These are phyloP conservation scores for Oreochromis tanganicae DNA, from an alignment of 2,113 vertebrate species.

Conservation along the genomic window DNA sequence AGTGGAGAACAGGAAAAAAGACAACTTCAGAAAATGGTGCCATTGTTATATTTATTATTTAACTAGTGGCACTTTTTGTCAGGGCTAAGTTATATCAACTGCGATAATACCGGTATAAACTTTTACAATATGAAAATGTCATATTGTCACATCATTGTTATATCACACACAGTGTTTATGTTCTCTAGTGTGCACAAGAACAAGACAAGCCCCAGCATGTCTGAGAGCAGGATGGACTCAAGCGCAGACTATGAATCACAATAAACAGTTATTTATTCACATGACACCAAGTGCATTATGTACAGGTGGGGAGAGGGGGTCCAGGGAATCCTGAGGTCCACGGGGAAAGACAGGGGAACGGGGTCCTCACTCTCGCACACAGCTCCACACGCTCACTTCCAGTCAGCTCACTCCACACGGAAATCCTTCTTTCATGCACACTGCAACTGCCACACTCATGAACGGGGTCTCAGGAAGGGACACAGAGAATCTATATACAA, in stretches of 20 bases:
- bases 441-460: not conserved
- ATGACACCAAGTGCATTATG: not conserved
- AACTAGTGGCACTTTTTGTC: not conserved
- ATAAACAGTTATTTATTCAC: not conserved
- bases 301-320: not conserved
- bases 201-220: not conserved
- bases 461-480: not conserved
- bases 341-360: accelerated
- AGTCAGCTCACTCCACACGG: not conserved
- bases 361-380: not conserved
- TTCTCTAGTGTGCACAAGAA: not conserved
- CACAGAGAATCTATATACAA: not conserved
- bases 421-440: not conserved
- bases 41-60: not conserved
- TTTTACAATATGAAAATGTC: not conserved
- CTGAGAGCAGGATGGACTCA: not conserved
- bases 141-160: not conserved
- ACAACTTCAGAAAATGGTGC: not conserved
- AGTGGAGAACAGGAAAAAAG: not conserved
- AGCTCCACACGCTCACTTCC: not conserved
- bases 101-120: not conserved
- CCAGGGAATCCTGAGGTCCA: not conserved
- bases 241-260: not conserved
- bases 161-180: not conserved
- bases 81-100: not conserved